Evolutionary conservation across 2,113 vertebrate species (phyloP).

Genomic region (Aspiorhynchus laticeps): DNA sequence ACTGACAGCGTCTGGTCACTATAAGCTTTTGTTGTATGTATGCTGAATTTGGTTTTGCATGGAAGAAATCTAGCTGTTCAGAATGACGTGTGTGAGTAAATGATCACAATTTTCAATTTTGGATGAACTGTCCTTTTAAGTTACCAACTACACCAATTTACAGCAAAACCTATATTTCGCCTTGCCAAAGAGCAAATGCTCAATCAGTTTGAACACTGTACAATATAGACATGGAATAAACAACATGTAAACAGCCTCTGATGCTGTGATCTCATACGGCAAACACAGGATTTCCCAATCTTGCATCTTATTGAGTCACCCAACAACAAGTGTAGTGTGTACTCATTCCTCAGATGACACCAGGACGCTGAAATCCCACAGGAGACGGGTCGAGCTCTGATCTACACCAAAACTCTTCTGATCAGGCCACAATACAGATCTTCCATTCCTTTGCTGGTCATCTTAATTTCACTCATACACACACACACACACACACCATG

Average conservation of each 20-base stretch:
- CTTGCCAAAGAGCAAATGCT: not conserved
- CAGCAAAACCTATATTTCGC: not conserved
- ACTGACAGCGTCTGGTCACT: not conserved
- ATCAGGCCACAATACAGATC: slow-evolving; percentile 35
- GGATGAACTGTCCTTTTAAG: not conserved
- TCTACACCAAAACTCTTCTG: slow-evolving; percentile 42
- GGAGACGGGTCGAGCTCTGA: slow-evolving; percentile 45
- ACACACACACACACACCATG: not conserved
- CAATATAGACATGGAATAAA: not conserved
- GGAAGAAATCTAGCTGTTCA: not conserved
- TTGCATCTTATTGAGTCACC: slow-evolving; percentile 61
- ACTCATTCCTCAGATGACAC: slow-evolving; percentile 29
- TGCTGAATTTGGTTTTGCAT: not conserved
- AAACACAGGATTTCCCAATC: slow-evolving; percentile 38
- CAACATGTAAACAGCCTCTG: slow-evolving; percentile 27
- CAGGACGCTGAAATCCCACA: slow-evolving; percentile 39
- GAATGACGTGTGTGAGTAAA: not conserved
- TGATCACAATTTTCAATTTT: not conserved
- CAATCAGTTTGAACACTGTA: not conserved
- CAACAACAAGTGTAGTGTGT: slow-evolving; percentile 52
- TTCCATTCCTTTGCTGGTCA: slow-evolving; percentile 30
- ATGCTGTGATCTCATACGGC: slow-evolving; percentile 14
- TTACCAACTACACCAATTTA: not conserved
- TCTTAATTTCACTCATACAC: not conserved
- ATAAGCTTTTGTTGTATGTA: not conserved